Percentiles rank a stretch among this genome's conserved stretches.
Conservation (phyloP, 1,140 invertebrate species). For the Trichonephila inaurata region DNA sequence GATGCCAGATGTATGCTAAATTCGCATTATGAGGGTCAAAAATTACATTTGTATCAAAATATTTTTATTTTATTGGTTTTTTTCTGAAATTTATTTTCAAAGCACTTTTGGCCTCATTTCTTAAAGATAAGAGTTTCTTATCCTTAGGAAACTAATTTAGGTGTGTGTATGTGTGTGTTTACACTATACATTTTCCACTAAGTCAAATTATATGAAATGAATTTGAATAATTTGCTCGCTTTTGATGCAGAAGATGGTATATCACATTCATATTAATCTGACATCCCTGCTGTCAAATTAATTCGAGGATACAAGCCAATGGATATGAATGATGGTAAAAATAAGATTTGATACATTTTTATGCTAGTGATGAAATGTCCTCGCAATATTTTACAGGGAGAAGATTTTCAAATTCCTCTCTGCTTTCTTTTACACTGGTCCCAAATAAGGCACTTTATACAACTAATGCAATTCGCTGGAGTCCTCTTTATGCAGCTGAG, state of each 20-base stretch:
- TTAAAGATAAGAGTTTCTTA: no score
- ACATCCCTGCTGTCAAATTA: slow-evolving; percentile 76
- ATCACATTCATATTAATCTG: slow-evolving; percentile 68
- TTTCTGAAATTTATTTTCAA: no score
- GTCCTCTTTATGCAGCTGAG: neutral
- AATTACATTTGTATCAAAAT: neutral
- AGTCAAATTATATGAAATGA: no score
- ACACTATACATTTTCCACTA: no score
- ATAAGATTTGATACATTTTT: slow-evolving; percentile 12
- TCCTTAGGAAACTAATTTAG: no score
- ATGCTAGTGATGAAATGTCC: slow-evolving; percentile 28
- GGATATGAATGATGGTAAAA: slow-evolving; percentile 29
- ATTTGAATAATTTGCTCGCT: neutral
- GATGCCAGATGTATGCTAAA: slow-evolving; percentile 35
- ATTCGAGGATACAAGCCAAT: slow-evolving; percentile 12
- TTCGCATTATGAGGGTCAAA: neutral
- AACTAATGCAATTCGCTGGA: neutral
- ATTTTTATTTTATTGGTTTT: no score
- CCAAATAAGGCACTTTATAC: neutral
- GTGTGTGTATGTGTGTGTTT: no score
- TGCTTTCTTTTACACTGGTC: neutral
- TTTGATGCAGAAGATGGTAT: slow-evolving; percentile 8
- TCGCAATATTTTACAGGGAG: neutral
- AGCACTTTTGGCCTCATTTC: no score
- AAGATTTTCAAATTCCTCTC: slow-evolving; percentile 43